Percentiles rank a stretch among this genome's conserved stretches.
phyloP scores from a whole-genome alignment of 2,888 invertebrate species.

The Brachyopa scutellaris region DNA sequence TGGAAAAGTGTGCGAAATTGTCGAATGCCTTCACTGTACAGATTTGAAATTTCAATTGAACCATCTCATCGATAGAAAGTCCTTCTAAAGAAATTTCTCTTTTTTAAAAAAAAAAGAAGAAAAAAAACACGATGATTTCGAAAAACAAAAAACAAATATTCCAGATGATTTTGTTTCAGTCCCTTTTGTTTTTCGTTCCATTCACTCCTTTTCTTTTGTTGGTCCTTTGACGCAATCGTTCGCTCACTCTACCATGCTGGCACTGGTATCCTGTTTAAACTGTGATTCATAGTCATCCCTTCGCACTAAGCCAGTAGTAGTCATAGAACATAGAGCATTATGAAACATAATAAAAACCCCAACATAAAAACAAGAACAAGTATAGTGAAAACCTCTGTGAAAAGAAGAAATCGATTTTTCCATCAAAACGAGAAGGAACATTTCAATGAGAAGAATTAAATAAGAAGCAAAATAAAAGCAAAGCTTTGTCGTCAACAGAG shows the following conservation, averaged over 20 bases:
- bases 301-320: slow-evolving; percentile 25
- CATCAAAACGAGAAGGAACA: slow-evolving; percentile 12
- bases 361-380: slow-evolving; percentile 38
- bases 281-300: slow-evolving; percentile 46
- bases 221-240: too few species aligned
- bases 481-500: slow-evolving; percentile 40
- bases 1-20: too few species aligned
- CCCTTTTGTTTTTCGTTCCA: neutral
- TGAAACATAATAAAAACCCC: slow-evolving; percentile 35
- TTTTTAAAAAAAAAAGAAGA: neutral
- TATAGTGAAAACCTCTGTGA: slow-evolving; percentile 20
- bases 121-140: slow-evolving; percentile 1
- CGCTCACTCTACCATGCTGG: slow-evolving; percentile 9
- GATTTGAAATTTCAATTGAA: slow-evolving; percentile 1
- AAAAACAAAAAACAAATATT: neutral
- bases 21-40: neutral
- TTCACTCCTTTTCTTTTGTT: neutral
- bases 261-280: too few species aligned
- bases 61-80: too few species aligned
- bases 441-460: slow-evolving; percentile 2
- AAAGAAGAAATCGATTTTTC: slow-evolving; percentile 65
- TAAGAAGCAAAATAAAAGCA: neutral
- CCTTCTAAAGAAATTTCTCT: too few species aligned
- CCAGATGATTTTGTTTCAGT: slow-evolving; percentile 21
- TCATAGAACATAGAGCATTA: slow-evolving; percentile 33